Percentiles rank a stretch among this genome's conserved stretches.
Evolutionary conservation across 2,113 vertebrate genomes (phyloP).

Genomic region (Sterrhoptilus dennistouni): DNA sequence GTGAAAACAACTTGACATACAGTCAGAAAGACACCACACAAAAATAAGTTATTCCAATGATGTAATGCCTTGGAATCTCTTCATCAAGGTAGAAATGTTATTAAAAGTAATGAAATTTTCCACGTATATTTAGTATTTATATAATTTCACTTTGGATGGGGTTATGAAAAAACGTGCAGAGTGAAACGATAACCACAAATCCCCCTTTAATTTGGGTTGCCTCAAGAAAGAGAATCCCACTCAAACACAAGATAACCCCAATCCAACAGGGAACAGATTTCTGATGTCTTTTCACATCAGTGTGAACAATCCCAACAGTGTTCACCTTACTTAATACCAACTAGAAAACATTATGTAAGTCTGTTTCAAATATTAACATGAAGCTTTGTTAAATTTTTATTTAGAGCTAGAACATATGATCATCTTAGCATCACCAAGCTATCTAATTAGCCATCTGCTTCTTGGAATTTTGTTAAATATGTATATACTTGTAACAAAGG

Average conservation of each 20-base stretch:
- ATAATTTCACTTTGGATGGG: background rate
- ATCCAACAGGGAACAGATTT: background rate
- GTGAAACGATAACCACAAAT: background rate
- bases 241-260: background rate
- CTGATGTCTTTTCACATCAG: background rate
- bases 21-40: background rate
- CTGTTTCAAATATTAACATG: conserved; percentile 41
- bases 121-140: background rate
- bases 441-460: conserved; percentile 58
- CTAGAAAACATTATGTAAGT: conserved; percentile 35
- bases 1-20: background rate
- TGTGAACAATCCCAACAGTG: background rate
- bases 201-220: background rate
- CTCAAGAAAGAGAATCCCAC: background rate
- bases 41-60: background rate
- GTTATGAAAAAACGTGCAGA: background rate
- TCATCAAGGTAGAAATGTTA: background rate
- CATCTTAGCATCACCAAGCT: conserved; percentile 25
- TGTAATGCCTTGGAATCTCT: background rate
- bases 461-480: conserved; percentile 28
- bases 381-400: conserved; percentile 63
- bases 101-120: background rate
- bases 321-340: background rate
- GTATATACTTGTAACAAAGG: conserved; percentile 30
- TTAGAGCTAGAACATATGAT: conserved; percentile 58